Evolutionary conservation across 2,888 invertebrate species (phyloP).

Genomic region (Auanema sp.): DNA sequence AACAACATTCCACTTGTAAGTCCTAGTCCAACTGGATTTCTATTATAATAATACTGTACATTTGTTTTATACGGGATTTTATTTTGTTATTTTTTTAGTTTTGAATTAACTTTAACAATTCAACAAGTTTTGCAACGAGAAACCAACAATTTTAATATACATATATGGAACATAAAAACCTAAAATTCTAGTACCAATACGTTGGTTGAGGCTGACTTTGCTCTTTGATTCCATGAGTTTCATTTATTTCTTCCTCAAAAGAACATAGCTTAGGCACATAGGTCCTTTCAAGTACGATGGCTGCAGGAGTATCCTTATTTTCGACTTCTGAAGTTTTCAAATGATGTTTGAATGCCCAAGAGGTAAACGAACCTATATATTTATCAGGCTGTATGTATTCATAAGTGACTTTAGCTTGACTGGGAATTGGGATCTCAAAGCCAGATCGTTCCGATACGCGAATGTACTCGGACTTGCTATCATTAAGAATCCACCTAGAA

Average conservation of each 20-base stretch:
- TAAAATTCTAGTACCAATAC: conserved; percentile 35
- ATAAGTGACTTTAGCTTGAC: conserved; percentile 55
- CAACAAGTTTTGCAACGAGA: no score
- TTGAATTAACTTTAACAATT: no score
- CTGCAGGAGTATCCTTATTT: conserved; percentile 55
- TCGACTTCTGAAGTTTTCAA: conserved; percentile 46
- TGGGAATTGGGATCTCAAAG: conserved; percentile 59
- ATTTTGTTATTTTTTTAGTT: no score
- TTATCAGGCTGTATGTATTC: conserved; percentile 53
- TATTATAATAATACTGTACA: background rate
- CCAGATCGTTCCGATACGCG: conserved; percentile 54
- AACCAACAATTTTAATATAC: no score
- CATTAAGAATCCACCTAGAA: conserved; percentile 53
- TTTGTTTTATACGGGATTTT: no score
- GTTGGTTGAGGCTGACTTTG: conserved; percentile 27
- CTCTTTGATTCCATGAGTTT: conserved; percentile 49
- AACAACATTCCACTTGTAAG: background rate
- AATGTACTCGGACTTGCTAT: conserved; percentile 44
- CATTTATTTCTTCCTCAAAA: conserved; percentile 58
- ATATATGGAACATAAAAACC: background rate
- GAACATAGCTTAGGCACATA: conserved; percentile 55
- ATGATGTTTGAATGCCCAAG: conserved; percentile 1
- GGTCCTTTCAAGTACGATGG: conserved; percentile 50
- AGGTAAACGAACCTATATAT: conserved; percentile 50
- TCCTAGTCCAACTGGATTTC: background rate